Conservation (phyloP, 2,888 invertebrate genomes). For the Plebejus argus region DNA sequence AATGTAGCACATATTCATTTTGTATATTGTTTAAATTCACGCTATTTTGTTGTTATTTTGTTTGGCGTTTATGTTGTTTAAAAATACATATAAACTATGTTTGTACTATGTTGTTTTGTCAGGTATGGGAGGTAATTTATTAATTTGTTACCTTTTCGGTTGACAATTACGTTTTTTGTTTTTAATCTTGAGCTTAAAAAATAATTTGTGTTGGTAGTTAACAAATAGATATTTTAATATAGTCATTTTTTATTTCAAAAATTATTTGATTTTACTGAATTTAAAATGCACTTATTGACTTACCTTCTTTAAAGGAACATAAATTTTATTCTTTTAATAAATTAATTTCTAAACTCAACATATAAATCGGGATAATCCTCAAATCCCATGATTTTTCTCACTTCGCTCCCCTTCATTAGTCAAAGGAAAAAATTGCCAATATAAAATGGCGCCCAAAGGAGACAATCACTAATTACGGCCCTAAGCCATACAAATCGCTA, state of each 20-base stretch:
- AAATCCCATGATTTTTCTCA: constrained; percentile 59
- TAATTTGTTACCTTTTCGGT: no score
- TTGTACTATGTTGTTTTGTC: neutral
- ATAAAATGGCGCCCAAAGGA: constrained; percentile 53
- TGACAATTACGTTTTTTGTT: no score
- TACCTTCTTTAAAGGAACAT: neutral
- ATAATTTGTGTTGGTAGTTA: no score
- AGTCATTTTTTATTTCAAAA: neutral
- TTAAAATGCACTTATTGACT: neutral
- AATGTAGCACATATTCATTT: constrained; percentile 14
- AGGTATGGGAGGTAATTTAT: no score
- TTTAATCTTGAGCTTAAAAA: no score
- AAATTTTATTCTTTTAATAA: constrained; percentile 9
- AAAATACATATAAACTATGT: neutral
- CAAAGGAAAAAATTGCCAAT: constrained; percentile 65
- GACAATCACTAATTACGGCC: constrained; percentile 74
- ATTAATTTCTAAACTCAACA: constrained; percentile 20
- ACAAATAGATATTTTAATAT: no score
- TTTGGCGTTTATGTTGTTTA: neutral
- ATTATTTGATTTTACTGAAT: neutral
- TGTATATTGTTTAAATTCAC: neutral
- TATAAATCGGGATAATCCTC: constrained; percentile 42
- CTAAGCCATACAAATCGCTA: constrained; percentile 78
- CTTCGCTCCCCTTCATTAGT: constrained; percentile 64
- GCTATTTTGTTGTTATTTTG: constrained; percentile 10